phyloP scores from a whole-genome alignment of 2,797 vertebrate species.

The Lates japonicus region DNA sequence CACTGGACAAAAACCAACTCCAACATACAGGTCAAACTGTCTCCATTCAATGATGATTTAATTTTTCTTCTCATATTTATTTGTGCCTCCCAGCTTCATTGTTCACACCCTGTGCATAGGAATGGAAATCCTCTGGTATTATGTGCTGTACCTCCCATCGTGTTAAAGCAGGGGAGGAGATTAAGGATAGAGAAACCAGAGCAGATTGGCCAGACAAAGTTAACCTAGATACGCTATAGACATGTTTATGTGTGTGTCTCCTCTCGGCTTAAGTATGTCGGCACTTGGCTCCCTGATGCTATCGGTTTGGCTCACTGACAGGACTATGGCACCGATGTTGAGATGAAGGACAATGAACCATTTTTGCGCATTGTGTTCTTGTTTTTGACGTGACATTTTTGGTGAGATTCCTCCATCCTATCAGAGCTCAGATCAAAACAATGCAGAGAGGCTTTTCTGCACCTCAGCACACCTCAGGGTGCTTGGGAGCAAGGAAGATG shows the following conservation, averaged over 20 bases:
- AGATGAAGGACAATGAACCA: too few species aligned
- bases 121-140: slow-evolving; percentile 66
- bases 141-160: slow-evolving; percentile 58
- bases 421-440: not conserved
- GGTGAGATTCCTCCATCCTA: not conserved
- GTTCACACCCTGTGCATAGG: slow-evolving; percentile 50
- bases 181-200: slow-evolving; percentile 78
- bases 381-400: slow-evolving; percentile 24
- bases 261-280: slow-evolving; percentile 43
- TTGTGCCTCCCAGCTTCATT: slow-evolving; percentile 43
- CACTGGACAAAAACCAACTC: not conserved
- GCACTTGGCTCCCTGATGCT: slow-evolving; percentile 35
- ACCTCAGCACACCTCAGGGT: slow-evolving; percentile 6
- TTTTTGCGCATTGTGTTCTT: not conserved
- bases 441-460: not conserved
- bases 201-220: slow-evolving; percentile 82
- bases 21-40: not conserved
- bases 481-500: not conserved
- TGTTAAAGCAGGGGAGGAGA: slow-evolving; percentile 73
- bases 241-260: slow-evolving; percentile 55
- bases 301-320: slow-evolving; percentile 31
- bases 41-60: not conserved
- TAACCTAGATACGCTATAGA: slow-evolving; percentile 80
- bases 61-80: slow-evolving; percentile 1
- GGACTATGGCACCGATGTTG: too few species aligned